Evolutionary conservation across 2,797 vertebrate species (phyloP).

Genomic region (Artibeus jamaicensis): DNA sequence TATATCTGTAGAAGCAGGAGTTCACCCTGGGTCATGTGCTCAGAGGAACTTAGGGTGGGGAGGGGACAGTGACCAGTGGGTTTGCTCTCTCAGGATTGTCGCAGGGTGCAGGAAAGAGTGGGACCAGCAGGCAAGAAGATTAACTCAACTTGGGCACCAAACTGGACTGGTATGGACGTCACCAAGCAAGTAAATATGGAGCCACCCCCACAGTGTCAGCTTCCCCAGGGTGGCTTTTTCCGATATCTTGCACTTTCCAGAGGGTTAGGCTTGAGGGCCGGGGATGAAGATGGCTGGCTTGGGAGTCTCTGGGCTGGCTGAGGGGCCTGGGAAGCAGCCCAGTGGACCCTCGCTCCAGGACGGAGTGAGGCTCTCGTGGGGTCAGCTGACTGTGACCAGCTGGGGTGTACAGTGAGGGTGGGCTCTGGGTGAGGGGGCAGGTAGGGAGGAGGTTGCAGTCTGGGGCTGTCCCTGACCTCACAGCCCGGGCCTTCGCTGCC

Average conservation of each 20-base stretch:
- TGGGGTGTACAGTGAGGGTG: background rate
- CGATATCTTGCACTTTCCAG: background rate
- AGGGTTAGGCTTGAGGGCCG: background rate
- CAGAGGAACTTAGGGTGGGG: background rate
- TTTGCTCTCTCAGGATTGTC: background rate
- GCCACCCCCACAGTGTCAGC: slow-evolving; percentile 29
- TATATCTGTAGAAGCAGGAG: background rate
- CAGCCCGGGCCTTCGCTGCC: background rate
- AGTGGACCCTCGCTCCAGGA: background rate
- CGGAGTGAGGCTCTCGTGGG: background rate
- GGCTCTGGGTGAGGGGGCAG: background rate
- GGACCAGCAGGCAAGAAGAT: background rate
- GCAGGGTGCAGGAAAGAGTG: background rate
- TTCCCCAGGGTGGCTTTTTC: slow-evolving; percentile 27
- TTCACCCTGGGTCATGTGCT: rapidly evolving
- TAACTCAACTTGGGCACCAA: background rate
- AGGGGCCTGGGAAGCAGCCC: background rate
- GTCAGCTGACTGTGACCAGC: background rate
- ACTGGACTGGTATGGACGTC: slow-evolving; percentile 33
- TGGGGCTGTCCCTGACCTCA: background rate
- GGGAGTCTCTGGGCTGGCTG: rapidly evolving
- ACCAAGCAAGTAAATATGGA: slow-evolving; percentile 27
- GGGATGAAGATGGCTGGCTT: background rate
- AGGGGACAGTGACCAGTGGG: background rate
- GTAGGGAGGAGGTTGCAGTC: background rate